Conservation (phyloP, 2,797 vertebrate species). For the Scomberomorus guttatus region DNA sequence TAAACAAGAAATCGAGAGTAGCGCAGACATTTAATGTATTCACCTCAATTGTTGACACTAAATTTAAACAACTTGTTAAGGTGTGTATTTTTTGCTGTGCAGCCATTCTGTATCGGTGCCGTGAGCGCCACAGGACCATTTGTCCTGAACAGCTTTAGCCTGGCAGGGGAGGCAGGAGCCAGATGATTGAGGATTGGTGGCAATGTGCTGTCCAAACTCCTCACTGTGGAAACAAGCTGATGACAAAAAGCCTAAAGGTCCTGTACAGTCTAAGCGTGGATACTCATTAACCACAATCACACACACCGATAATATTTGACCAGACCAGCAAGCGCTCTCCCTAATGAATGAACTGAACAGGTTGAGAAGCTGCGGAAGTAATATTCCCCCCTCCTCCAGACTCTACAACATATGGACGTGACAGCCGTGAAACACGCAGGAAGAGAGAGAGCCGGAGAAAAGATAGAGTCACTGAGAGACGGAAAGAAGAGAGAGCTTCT, state of each 20-base stretch:
- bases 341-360: conserved; percentile 63
- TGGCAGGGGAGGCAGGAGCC: conserved; percentile 75
- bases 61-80: conserved; percentile 33
- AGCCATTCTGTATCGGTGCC: conserved; percentile 51
- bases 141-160: conserved; percentile 83
- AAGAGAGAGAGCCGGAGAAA: conserved; percentile 21
- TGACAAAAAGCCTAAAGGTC: conserved; percentile 59
- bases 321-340: conserved; percentile 33
- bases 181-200: conserved; percentile 71
- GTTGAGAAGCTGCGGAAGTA: conserved; percentile 56
- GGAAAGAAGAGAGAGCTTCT: conserved; percentile 50
- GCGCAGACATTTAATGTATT: not conserved
- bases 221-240: conserved; percentile 76
- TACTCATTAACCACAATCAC: conserved; percentile 67
- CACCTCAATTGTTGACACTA: not conserved
- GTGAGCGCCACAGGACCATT: conserved; percentile 75
- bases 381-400: conserved; percentile 52
- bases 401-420: conserved; percentile 73
- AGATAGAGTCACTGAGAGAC: conserved; percentile 48
- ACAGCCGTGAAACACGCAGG: conserved; percentile 75
- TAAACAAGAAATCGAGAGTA: not conserved
- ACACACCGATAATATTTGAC: conserved; percentile 50
- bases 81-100: conserved; percentile 33
- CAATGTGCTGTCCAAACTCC: conserved; percentile 65
- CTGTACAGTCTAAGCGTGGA: conserved; percentile 34